Evolutionary conservation across 2,888 invertebrate genomes (phyloP).

Genomic region (Linhomoeus sp.): DNA sequence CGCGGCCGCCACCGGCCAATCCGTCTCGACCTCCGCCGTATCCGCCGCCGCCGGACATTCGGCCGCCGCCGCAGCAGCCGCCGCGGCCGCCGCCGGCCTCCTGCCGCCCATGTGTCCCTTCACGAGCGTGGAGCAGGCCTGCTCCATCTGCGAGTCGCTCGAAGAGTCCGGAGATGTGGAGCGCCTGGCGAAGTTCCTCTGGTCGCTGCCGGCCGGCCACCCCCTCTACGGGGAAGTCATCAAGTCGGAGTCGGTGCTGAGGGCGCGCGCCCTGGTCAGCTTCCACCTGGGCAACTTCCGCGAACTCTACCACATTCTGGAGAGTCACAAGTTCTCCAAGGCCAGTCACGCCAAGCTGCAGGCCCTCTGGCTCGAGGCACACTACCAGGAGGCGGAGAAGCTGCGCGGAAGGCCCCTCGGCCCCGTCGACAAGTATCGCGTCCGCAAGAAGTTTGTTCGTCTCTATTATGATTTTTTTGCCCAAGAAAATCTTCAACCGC

Average conservation of each 20-base stretch:
- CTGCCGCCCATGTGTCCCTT: no score
- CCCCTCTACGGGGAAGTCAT: constrained; percentile 47
- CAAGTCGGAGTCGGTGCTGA: constrained; percentile 63
- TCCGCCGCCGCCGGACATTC: no score
- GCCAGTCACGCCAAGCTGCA: constrained; percentile 63
- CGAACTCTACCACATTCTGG: constrained; percentile 67
- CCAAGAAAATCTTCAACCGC: constrained; percentile 29
- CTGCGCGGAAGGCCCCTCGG: constrained; percentile 68
- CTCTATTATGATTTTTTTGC: background rate
- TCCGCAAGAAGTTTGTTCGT: constrained; percentile 2
- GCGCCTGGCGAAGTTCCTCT: constrained; percentile 58
- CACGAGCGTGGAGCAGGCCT: constrained; percentile 52
- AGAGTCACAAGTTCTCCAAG: constrained; percentile 70
- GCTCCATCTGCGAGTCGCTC: constrained; percentile 92
- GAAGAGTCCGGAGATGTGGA: constrained; percentile 91
- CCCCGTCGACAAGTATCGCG: constrained; percentile 67
- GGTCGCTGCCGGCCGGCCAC: constrained; percentile 69
- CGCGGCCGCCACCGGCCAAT: no score
- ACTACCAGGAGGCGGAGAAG: constrained; percentile 78
- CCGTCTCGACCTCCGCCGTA: no score
- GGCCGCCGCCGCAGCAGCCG: no score
- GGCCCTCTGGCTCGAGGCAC: constrained; percentile 79
- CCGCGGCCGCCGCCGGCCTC: no score
- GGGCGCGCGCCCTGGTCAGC: constrained; percentile 65
- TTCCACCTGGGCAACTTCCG: constrained; percentile 74